Base-by-base conservation (phyloP, 2,113 vertebrate species). In the Rhodinocichla rosea region DNA sequence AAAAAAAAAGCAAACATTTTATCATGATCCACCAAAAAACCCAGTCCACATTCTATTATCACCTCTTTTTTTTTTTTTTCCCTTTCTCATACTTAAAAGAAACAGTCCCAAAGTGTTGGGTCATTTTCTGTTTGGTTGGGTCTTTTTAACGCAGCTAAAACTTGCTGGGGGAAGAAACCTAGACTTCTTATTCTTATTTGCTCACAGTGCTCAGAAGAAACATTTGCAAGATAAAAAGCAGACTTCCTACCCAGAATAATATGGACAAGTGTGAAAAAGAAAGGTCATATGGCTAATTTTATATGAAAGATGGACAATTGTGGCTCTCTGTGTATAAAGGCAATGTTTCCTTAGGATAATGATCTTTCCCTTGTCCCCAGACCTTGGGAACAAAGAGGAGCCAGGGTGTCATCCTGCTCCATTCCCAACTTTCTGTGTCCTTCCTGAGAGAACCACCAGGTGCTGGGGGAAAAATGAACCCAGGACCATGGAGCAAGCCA, bases 31-130 rank as follows among this genome's bases (percentile, higher is more conserved):
- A 62, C n/a, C 9, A 42, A 67, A 78, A 0, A 33, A 4, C 0
- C 2, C 3, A 71, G 6, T 1, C 11, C 24, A 33, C 3, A 0
- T 37, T 44, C 11, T 83, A 32, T 59, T 59, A 42, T 7, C 0
- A 47, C 2, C 2, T 7, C 13, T 7, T 4, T 30, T 21, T 21
- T 7, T 20, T n/a, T 3, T 33, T 8, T 32, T 16, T 4, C 11
- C 27, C 32, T 14, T 15, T 1, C 23, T 70, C 9, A 32, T 64
- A 30, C 15, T 56, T 82, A 6, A 57, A 91, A 67, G 32, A 74
- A 83, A 39, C 1, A 9, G 0, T n/a, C 6, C 7, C 14, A 40
- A 91, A 63, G 3, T 11, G 35, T 27, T 40, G 30, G 2, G 15
- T 19, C 13, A 22, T 39, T n/a, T 45, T 52, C 27, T 18, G 7